Evolutionary conservation across 2,888 invertebrate species (phyloP).

Genomic region (Alloscopus bannaensis): DNA sequence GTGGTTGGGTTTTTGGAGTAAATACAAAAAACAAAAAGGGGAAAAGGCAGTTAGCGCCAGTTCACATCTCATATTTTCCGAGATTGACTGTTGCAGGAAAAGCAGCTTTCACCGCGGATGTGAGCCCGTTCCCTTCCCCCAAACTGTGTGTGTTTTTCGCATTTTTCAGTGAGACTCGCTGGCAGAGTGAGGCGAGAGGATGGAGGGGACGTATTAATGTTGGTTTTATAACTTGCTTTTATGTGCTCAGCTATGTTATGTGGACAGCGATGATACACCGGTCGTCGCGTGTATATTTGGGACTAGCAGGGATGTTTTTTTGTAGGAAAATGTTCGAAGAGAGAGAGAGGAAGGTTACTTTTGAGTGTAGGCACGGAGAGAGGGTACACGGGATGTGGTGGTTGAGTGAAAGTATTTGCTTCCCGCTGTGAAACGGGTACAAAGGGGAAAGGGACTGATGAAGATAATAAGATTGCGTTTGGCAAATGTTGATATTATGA

Average conservation of each 20-base stretch:
- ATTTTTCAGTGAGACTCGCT: neutral
- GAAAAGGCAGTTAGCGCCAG: constrained; percentile 15
- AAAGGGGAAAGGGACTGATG: neutral
- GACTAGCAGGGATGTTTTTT: too few species aligned
- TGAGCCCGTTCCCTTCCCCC: too few species aligned
- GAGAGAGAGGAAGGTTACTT: too few species aligned
- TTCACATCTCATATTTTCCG: constrained; percentile 26
- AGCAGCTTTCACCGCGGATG: constrained; percentile 2
- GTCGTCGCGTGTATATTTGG: too few species aligned
- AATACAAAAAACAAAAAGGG: constrained; percentile 20
- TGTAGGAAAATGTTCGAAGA: too few species aligned
- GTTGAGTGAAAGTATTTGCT: too few species aligned
- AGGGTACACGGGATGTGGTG: too few species aligned
- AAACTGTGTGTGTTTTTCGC: too few species aligned
- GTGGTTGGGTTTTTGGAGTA: neutral
- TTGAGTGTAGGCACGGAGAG: too few species aligned
- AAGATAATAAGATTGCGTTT: constrained; percentile 36
- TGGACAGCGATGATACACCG: too few species aligned
- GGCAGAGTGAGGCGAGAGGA: neutral
- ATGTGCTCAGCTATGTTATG: neutral
- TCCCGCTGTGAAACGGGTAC: neutral
- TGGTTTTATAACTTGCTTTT: constrained; percentile 21
- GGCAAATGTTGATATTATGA: constrained; percentile 32
- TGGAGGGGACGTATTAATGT: constrained; percentile 17
- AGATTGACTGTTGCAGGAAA: constrained; percentile 11